Base-by-base conservation (phyloP, 2,888 invertebrate genomes). In the Morpho achilles region DNA sequence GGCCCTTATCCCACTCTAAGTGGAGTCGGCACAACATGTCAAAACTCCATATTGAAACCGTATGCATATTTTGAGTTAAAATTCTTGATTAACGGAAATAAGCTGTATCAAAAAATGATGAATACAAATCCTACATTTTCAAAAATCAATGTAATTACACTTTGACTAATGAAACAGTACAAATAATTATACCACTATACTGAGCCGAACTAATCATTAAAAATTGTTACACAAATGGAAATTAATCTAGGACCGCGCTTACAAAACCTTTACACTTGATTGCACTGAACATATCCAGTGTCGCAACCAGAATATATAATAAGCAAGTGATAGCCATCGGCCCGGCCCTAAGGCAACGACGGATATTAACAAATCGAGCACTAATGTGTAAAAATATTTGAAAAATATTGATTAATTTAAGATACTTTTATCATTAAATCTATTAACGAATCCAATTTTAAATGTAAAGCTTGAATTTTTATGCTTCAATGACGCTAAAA, bases 211-310 rank as follows among this genome's bases (percentile, higher is more conserved):
- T 41, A 53, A 32, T 59, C 44, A 58, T 59, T 62, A 58, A 62
- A 59, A 63, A 62, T 16, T 53, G 59, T 63, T 67, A 63, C 66
- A 65, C 63, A 62, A 64, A 64, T 64, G n/a, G 32, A 63, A 61
- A 57, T 60, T 62, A 61, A 58, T 60, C 58, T 61, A 65, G 32
- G 32, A 32, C 32, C 32, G 32, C 50, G 59, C 63, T 71, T 72
- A 67, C 71, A 62, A 71, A 71, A 73, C 61, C 22, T 73, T 73
- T 68, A 67, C 71, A 70, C 69, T 67, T 67, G 69, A 74, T 72
- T 71, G 75, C 69, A 69, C 67, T 64, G 62, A 58, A 68, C 67
- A 65, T 63, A 69, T 68, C 63, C 65, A 62, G 63, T 71, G 69
- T 68, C 61, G 70, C 63, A 71, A 71, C 56, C 53, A 66, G 64